Conservation (phyloP, 2,797 vertebrate genomes). For the Rhinoraja longicauda region DNA sequence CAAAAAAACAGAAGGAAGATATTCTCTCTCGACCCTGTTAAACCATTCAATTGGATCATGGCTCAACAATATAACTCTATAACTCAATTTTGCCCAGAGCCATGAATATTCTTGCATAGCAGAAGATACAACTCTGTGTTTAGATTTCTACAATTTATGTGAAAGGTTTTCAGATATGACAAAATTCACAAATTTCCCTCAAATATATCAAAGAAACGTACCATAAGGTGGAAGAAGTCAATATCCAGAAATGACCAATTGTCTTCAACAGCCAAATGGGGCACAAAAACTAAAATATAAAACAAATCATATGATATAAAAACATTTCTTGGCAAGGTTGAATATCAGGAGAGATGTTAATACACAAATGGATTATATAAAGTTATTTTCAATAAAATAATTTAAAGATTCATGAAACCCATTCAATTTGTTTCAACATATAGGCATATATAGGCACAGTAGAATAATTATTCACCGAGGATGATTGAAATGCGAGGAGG, state of each 20-base stretch:
- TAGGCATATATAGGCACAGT: neutral
- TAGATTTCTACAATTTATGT: too few relatives aligned
- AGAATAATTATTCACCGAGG: too few relatives aligned
- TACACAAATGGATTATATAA: neutral
- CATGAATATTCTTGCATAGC: neutral
- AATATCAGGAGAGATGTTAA: neutral
- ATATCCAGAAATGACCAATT: slow-evolving; percentile 79
- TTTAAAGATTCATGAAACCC: neutral
- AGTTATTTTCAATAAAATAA: neutral
- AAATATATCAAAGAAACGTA: slow-evolving; percentile 52
- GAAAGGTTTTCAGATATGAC: too few relatives aligned
- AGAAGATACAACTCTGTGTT: neutral
- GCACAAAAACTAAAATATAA: slow-evolving; percentile 70
- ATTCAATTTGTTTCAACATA: neutral
- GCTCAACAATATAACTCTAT: neutral
- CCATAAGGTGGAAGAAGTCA: slow-evolving; percentile 89
- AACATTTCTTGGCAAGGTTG: neutral
- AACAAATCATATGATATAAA: slow-evolving; percentile 12
- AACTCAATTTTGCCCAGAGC: neutral
- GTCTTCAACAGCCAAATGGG: slow-evolving; percentile 67
- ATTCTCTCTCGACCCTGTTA: neutral
- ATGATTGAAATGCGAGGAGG: too few relatives aligned
- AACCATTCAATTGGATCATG: neutral
- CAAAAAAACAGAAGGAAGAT: neutral
- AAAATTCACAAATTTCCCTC: neutral